Base-by-base conservation (phyloP, 92 coral and sea anemone genomes). In the Phenganax subtilis region DNA sequence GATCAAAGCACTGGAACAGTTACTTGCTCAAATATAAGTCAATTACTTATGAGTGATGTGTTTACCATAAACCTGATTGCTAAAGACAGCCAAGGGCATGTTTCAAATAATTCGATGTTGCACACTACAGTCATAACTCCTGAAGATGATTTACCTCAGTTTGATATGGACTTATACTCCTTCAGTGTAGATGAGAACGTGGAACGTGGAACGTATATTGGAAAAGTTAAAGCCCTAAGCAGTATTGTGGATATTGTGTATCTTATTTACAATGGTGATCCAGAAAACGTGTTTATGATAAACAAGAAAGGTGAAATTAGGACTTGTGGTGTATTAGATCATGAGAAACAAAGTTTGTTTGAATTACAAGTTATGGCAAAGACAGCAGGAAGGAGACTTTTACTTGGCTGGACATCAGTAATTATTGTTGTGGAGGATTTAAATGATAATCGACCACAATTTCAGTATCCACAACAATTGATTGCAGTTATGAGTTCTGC, bases 151-250 rank as follows among this genome's bases (percentile, higher is more conserved):
- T 90, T 89, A 30, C 99, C 97, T 28, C 73, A 75, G 27, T 96
- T 96, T 85, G 87, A 85, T 70, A 84, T 88, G 72, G 85, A 59
- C 25, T 64, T 89, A 64, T 96, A 96, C 71, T 85, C 86, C 65
- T 96, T 88, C 69, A 77, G 91, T 12, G 89, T 96, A n/a, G 88
- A 89, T n/a, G 99, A 96, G 81, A 96, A 96, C 88, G 91, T 84
- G 17, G 88, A 91, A 53, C 80, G 76, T 64, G 91, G 97, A 64
- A 92, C 97, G 10, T 90, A 87, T 28, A 87, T 96, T 17, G 99
- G 99, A 51, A 80, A 80, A 47, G 96, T 96, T 10, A 82, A 86
- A 82, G 99, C 97, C 20, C 85, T 84, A n/a, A 82, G 92, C 25
- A 84, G 75, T 57, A 85, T 60, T 81, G 87, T 57, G 27, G 85